Percentiles rank a stretch among this genome's conserved stretches.
phyloP scores from a whole-genome alignment of 2,888 invertebrate genomes.

The Drosophila sordidula region DNA sequence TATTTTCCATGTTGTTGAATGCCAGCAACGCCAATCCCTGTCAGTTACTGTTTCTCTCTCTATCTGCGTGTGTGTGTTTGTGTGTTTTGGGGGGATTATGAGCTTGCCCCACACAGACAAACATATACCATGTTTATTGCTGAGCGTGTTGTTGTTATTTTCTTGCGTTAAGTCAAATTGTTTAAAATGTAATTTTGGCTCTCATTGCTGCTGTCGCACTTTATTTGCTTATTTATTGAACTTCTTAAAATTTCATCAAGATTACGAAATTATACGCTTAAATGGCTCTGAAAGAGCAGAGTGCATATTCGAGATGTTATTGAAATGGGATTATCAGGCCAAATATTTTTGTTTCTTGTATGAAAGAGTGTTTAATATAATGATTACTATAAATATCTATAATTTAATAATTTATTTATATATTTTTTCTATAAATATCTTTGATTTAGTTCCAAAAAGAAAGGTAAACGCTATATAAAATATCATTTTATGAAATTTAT shows the following conservation, averaged over 20 bases:
- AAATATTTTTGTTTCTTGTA: background rate
- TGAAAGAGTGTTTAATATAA: too few relatives aligned
- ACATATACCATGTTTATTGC: constrained; percentile 27
- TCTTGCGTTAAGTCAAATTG: constrained; percentile 40
- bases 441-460: too few relatives aligned
- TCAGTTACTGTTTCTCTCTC: constrained; percentile 28
- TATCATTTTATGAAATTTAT: too few relatives aligned
- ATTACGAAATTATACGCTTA: constrained; percentile 10
- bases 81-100: constrained; percentile 36
- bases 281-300: constrained; percentile 5
- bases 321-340: background rate
- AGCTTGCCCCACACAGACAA: constrained; percentile 31
- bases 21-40: constrained; percentile 46
- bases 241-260: constrained; percentile 24
- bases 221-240: constrained; percentile 41
- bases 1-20: constrained; percentile 76
- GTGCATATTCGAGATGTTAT: background rate
- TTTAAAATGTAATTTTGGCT: constrained; percentile 50
- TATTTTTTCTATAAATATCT: too few relatives aligned
- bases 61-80: constrained; percentile 16
- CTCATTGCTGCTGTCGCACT: constrained; percentile 17
- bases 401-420: too few relatives aligned
- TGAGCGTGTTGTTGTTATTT: constrained; percentile 27
- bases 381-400: too few relatives aligned
- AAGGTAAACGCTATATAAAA: too few relatives aligned